Percentiles rank a stretch among this genome's conserved stretches.
These are phyloP conservation scores for Tholera decimalis DNA, from an alignment of 2,888 invertebrate genomes.

Conservation along the genomic window DNA sequence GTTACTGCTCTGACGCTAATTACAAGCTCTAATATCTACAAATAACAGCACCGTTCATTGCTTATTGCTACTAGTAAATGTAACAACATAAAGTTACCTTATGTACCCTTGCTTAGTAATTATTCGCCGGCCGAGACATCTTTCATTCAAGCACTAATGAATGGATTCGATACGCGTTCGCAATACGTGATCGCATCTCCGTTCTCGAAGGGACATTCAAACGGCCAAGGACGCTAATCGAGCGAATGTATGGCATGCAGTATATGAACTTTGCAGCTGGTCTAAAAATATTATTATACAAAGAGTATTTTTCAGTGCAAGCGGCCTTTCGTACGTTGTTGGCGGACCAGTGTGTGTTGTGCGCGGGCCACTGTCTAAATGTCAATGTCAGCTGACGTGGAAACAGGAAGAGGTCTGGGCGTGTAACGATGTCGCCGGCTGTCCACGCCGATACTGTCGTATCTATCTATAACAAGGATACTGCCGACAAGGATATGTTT, in stretches of 20 bases:
- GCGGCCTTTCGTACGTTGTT: constrained; percentile 70
- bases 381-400: constrained; percentile 84
- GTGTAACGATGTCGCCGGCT: constrained; percentile 68
- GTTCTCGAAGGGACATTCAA: constrained; percentile 79
- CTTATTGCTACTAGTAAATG: constrained; percentile 33
- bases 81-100: constrained; percentile 7
- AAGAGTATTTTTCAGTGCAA: constrained; percentile 69
- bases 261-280: constrained; percentile 74
- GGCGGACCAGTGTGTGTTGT: constrained; percentile 67
- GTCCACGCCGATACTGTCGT: constrained; percentile 64
- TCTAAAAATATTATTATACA: constrained; percentile 69
- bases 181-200: constrained; percentile 68
- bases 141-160: constrained; percentile 61
- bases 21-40: constrained; percentile 77
- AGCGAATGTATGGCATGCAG: constrained; percentile 74
- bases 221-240: constrained; percentile 81
- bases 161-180: constrained; percentile 62
- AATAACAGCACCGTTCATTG: constrained; percentile 60
- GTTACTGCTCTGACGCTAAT: constrained; percentile 82
- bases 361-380: constrained; percentile 76
- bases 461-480: constrained; percentile 82
- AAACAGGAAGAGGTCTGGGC: constrained; percentile 84
- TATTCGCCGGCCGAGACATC: constrained; percentile 45
- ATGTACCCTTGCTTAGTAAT: constrained; percentile 13
- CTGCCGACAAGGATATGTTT: constrained; percentile 64